phyloP scores from a whole-genome alignment of 2,113 vertebrate species.

The Thunnus maccoyii region DNA sequence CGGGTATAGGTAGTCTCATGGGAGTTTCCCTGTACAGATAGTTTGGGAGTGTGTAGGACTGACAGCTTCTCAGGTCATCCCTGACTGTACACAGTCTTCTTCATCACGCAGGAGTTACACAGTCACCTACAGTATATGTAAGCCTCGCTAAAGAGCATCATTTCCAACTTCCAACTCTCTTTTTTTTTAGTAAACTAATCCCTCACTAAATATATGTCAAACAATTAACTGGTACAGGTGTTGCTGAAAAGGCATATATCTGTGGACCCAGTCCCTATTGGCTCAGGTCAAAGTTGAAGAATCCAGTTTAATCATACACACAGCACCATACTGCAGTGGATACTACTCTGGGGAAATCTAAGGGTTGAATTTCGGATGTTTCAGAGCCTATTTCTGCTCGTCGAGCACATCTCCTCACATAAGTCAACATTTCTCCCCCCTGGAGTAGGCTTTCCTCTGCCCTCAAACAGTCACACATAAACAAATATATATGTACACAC shows the following conservation, averaged over 20 bases:
- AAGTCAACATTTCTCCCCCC: slow-evolving; percentile 34
- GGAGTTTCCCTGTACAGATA: not conserved
- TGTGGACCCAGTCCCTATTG: not conserved
- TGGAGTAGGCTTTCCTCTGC: slow-evolving; percentile 51
- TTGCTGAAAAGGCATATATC: not conserved
- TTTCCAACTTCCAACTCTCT: too few relatives aligned
- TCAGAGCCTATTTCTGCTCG: slow-evolving; percentile 53
- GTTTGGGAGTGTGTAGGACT: not conserved
- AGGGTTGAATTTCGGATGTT: slow-evolving; percentile 39
- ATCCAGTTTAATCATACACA: not conserved
- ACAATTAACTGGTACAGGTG: not conserved
- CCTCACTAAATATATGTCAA: not conserved
- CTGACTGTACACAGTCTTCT: not conserved
- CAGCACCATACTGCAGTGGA: slow-evolving; percentile 20
- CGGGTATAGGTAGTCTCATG: not conserved
- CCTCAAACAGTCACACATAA: slow-evolving; percentile 51
- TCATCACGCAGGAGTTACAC: too few relatives aligned
- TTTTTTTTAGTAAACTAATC: too few relatives aligned
- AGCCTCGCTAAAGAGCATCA: too few relatives aligned
- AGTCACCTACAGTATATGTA: too few relatives aligned
- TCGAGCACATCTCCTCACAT: slow-evolving; percentile 67
- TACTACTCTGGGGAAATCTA: slow-evolving; percentile 27
- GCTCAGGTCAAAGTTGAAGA: not conserved
- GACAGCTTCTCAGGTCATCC: not conserved
- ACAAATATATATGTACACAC: slow-evolving; percentile 23